Evolutionary conservation across 2,113 vertebrate species (phyloP).

Genomic region (Melanocharis versteri): DNA sequence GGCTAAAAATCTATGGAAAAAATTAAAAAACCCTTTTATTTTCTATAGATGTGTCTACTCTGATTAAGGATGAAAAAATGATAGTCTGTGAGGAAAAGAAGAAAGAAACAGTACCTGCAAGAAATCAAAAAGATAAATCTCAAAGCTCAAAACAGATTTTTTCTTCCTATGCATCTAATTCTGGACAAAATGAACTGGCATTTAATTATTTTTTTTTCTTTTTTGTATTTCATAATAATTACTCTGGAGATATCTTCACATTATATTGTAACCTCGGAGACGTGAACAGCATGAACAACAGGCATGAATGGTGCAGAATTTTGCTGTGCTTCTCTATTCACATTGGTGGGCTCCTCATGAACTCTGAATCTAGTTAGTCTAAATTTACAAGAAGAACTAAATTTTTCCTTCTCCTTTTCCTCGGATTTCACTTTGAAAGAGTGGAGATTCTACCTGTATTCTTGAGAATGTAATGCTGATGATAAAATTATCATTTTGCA

Average conservation of each 20-base stretch:
- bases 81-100: neutral
- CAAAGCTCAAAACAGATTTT: neutral
- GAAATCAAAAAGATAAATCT: neutral
- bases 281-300: neutral
- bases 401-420: neutral
- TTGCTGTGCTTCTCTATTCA: neutral
- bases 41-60: neutral
- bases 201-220: neutral
- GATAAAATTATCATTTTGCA: neutral
- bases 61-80: neutral
- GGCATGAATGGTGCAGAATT: neutral
- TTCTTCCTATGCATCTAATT: neutral
- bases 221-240: neutral
- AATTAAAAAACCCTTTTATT: rapidly evolving
- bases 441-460: neutral
- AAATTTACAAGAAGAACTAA: neutral
- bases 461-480: neutral
- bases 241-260: neutral
- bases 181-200: neutral
- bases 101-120: neutral
- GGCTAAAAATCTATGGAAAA: neutral
- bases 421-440: neutral
- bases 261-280: neutral
- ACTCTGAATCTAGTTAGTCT: neutral
- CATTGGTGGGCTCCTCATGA: rapidly evolving